A percentile compares a stretch with the other conserved stretches of the same genome.
Conservation (phyloP, 2,888 invertebrate species). For the Acleris cristana region DNA sequence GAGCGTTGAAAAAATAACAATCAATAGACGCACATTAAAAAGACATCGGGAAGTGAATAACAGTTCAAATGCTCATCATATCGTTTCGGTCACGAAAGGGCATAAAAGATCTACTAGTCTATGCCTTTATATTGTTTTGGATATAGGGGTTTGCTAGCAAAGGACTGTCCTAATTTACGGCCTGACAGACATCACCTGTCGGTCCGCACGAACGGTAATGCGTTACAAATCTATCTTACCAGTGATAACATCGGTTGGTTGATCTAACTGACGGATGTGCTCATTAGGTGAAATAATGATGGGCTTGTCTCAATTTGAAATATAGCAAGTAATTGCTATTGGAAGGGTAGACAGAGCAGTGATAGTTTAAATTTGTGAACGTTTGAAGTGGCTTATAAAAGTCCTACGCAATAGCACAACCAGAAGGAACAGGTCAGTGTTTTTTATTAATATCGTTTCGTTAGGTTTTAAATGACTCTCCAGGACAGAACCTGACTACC, state of each 20-base stretch:
- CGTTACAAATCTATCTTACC: slow-evolving; percentile 22
- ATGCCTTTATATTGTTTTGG: slow-evolving; percentile 8
- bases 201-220: slow-evolving; percentile 14
- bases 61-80: slow-evolving; percentile 70
- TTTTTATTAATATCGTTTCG: too few species aligned
- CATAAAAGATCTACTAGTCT: background rate
- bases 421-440: too few species aligned
- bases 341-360: background rate
- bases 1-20: slow-evolving; percentile 48
- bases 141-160: background rate
- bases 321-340: background rate
- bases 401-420: too few species aligned
- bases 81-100: slow-evolving; percentile 43
- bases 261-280: slow-evolving; percentile 27
- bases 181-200: slow-evolving; percentile 31
- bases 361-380: background rate
- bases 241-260: slow-evolving; percentile 29
- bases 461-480: too few species aligned
- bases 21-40: slow-evolving; percentile 69
- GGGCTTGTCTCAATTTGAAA: slow-evolving; percentile 22
- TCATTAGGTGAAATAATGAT: slow-evolving; percentile 32
- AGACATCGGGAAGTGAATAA: slow-evolving; percentile 66
- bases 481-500: too few species aligned
- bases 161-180: slow-evolving; percentile 22
- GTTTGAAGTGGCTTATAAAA: too few species aligned